Percentiles rank a stretch among this genome's conserved stretches.
phyloP scores from a whole-genome alignment of 2,888 invertebrate genomes.

The Chrysomela aeneicollis region DNA sequence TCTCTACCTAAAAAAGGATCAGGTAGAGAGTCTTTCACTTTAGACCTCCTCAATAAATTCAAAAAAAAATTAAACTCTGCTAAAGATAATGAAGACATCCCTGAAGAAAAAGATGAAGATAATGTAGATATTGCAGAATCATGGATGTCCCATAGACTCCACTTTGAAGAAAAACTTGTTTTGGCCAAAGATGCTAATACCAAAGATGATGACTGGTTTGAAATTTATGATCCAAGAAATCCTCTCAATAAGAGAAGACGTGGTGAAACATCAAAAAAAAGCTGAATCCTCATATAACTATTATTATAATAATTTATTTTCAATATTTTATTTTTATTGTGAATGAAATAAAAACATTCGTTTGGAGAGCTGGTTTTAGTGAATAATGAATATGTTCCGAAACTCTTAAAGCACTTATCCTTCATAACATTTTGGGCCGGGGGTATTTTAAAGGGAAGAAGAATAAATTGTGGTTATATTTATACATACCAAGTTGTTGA shows the following conservation, averaged over 20 bases:
- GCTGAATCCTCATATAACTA: background rate
- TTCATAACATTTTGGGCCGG: too few relatives aligned
- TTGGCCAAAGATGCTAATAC: slow-evolving; percentile 93
- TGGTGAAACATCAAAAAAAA: slow-evolving; percentile 67
- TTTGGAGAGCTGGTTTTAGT: too few relatives aligned
- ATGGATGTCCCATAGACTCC: slow-evolving; percentile 70
- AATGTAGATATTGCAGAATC: slow-evolving; percentile 48
- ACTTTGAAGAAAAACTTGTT: slow-evolving; percentile 73
- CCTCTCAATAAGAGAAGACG: slow-evolving; percentile 91
- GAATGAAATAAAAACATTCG: too few relatives aligned
- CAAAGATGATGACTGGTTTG: slow-evolving; percentile 94
- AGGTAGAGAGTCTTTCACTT: slow-evolving; percentile 79
- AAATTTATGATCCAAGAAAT: slow-evolving; percentile 95
- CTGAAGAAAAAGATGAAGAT: slow-evolving; percentile 55
- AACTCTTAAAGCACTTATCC: too few relatives aligned
- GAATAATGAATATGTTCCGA: too few relatives aligned
- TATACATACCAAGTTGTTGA: too few relatives aligned
- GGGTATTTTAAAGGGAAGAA: too few relatives aligned
- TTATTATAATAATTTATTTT: too few relatives aligned
- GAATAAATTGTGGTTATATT: too few relatives aligned
- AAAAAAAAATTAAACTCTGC: slow-evolving; percentile 77
- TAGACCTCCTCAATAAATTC: slow-evolving; percentile 83
- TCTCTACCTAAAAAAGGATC: slow-evolving; percentile 72
- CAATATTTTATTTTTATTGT: too few relatives aligned
- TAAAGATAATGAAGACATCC: slow-evolving; percentile 67